Percentiles rank a stretch among this genome's conserved stretches.
Conservation (phyloP, 2,888 invertebrate genomes). For the Gastrophysa polygoni region DNA sequence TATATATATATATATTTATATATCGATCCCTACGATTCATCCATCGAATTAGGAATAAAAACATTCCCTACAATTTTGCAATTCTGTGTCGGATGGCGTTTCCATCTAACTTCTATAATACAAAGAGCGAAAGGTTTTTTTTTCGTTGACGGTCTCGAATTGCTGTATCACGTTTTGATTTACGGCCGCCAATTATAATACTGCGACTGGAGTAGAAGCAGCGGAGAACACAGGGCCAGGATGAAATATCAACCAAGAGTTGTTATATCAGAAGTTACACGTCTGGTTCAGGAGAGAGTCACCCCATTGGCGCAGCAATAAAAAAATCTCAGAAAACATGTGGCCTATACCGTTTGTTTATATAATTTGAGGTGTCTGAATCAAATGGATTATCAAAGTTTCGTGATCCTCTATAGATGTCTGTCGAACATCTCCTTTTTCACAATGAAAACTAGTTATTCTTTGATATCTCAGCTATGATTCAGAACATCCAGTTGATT, state of each 20-base stretch:
- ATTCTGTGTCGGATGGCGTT: not conserved
- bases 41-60: no score
- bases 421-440: no score
- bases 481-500: no score
- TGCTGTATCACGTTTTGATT: conserved; percentile 1
- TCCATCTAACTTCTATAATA: not conserved
- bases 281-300: not conserved
- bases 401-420: no score
- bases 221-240: not conserved
- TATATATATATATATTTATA: no score
- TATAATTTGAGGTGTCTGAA: not conserved
- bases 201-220: not conserved
- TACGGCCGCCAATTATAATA: not conserved
- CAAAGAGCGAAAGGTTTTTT: not conserved
- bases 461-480: no score
- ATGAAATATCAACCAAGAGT: not conserved
- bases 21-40: no score
- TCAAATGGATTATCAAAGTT: no score
- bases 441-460: no score
- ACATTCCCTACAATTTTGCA: not conserved
- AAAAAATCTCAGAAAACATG: not conserved
- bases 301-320: not conserved
- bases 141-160: not conserved
- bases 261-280: conserved; percentile 1
- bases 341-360: not conserved